Evolutionary conservation across 1,140 invertebrate genomes (phyloP), one percentile per base, ranked within the genome.

Genomic region (Lordiphosa stackelbergi): DNA sequence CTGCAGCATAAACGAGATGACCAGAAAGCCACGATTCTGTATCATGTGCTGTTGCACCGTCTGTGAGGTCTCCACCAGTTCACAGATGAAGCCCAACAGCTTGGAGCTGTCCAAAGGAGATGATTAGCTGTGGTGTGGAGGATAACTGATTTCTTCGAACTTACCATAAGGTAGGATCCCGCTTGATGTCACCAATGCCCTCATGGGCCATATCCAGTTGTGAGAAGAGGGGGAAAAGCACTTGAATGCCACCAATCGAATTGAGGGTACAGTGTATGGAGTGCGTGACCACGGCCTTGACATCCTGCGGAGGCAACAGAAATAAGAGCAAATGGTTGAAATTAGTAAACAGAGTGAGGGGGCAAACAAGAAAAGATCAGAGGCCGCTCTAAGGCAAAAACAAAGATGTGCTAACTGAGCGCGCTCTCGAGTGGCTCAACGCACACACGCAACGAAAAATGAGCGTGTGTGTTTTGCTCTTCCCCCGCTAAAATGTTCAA

Each of bases 11-110:
- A 97, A 97, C 68, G 97, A 98, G 86, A 99, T 98, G 40, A 99
- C 97, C 65, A 99, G 91, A 89, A 99, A 99, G 38, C 98, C 98
- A 74, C 97, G 91, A 86, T 97, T 98, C 63, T 88, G 98, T 87
- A 99, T 95, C 94, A 99, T 97, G 86, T 99, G 98, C 86, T 99
- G 98, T 86, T 99, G 98, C 54, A 99, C 97, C 10, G 96, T 98
- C 78, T 95, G 93, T 62, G 97, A 99, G 43, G 95, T 97, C 87
- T 98, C 96, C 53, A 99, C 94, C 74, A 99, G 90, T 84, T 98
- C 97, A 89, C 97, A 98, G 66, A 99, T 96, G 89, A 99, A 97
- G 55, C 96, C 95, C 84, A 99, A 92, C 40, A 99, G 91, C 88
- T 97, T 98, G 9, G 97, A 96, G 91, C 97, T 99, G 91, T 16